Conservation (phyloP, 2,888 invertebrate genomes). For the Zonitis immaculata region DNA sequence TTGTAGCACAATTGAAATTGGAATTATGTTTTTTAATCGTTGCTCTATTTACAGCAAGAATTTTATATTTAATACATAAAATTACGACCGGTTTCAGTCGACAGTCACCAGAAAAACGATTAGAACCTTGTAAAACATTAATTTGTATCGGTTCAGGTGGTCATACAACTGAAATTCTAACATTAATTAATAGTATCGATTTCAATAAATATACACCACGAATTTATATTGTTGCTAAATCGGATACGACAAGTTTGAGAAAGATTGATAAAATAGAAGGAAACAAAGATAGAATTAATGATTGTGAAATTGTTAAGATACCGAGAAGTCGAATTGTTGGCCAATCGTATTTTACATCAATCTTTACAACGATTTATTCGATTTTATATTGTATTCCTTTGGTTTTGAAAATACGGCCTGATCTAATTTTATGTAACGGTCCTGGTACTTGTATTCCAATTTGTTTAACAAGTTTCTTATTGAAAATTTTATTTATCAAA, state of each 20-base stretch:
- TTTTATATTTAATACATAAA: slow-evolving; percentile 44
- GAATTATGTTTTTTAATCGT: slow-evolving; percentile 33
- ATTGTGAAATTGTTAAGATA: slow-evolving; percentile 58
- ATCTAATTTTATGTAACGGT: slow-evolving; percentile 87
- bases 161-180: slow-evolving; percentile 92
- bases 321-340: slow-evolving; percentile 83
- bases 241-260: slow-evolving; percentile 68
- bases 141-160: slow-evolving; percentile 79
- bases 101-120: slow-evolving; percentile 30
- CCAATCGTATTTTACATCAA: slow-evolving; percentile 76
- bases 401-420: slow-evolving; percentile 65
- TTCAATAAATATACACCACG: slow-evolving; percentile 65
- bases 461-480: slow-evolving; percentile 71
- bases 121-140: slow-evolving; percentile 49
- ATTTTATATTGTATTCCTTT: slow-evolving; percentile 65
- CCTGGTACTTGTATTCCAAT: slow-evolving; percentile 96
- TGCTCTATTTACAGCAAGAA: slow-evolving; percentile 35
- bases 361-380: slow-evolving; percentile 73
- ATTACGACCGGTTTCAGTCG: slow-evolving; percentile 42
- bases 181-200: slow-evolving; percentile 62
- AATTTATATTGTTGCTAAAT: slow-evolving; percentile 71
- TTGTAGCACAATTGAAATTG: slow-evolving; percentile 31
- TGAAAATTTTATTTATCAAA: slow-evolving; percentile 62
- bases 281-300: slow-evolving; percentile 25
- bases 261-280: slow-evolving; percentile 59